These are phyloP conservation scores for Agrypnus murinus DNA, from an alignment of 2,888 invertebrate genomes.

Conservation along the genomic window DNA sequence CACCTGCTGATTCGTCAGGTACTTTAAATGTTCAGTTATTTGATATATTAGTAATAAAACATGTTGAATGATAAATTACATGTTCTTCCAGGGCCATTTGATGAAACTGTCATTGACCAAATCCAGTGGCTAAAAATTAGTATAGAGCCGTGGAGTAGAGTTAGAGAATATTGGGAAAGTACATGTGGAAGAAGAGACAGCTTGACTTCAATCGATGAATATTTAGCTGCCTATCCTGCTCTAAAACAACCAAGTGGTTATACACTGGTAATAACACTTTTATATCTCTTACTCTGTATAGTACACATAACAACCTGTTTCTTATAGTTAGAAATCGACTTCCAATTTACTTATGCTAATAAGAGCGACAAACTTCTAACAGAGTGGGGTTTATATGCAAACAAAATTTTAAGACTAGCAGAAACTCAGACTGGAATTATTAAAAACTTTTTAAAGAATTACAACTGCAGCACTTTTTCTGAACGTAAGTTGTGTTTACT, in stretches of 20 bases:
- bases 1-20: too few relatives aligned
- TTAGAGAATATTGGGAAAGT: too few relatives aligned
- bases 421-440: conserved; percentile 3
- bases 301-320: background rate
- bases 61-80: too few relatives aligned
- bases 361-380: background rate
- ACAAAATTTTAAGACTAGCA: background rate
- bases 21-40: too few relatives aligned
- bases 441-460: conserved; percentile 14
- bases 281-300: background rate
- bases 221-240: too few relatives aligned
- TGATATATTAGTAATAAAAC: too few relatives aligned
- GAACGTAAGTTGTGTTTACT: conserved; percentile 5
- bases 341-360: background rate
- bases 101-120: too few relatives aligned
- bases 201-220: too few relatives aligned
- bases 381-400: conserved; percentile 26
- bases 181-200: too few relatives aligned
- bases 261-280: background rate
- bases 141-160: too few relatives aligned
- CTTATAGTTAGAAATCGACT: background rate
- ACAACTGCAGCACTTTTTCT: conserved; percentile 12
- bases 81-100: too few relatives aligned
- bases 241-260: background rate
- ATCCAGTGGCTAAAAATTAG: too few relatives aligned